phyloP scores from a whole-genome alignment of 2,888 invertebrate species.

The Margaritifera margaritifera region DNA sequence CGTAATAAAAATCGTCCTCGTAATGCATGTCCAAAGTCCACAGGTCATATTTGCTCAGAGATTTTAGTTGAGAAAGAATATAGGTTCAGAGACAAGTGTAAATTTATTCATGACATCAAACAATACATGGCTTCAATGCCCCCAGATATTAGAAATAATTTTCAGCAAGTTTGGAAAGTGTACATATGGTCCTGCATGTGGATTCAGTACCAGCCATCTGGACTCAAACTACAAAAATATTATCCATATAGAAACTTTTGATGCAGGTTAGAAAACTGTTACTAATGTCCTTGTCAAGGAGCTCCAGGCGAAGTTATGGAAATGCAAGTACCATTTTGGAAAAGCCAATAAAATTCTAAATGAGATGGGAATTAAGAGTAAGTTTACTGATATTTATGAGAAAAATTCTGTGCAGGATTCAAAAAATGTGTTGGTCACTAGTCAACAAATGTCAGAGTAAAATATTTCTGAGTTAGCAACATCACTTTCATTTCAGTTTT shows the following conservation, averaged over 20 bases:
- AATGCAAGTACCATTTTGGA: conserved; percentile 66
- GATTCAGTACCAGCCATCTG: conserved; percentile 86
- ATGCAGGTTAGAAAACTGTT: conserved; percentile 30
- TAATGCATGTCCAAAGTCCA: conserved; percentile 76
- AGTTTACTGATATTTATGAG: background rate
- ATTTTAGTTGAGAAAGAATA: conserved; percentile 77
- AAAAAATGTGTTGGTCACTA: too few relatives aligned
- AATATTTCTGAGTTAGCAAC: too few relatives aligned
- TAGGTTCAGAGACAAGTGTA: conserved; percentile 66
- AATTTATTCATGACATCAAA: conserved; percentile 76
- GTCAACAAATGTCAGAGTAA: too few relatives aligned
- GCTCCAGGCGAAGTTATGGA: conserved; percentile 63
- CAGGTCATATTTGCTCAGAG: conserved; percentile 81
- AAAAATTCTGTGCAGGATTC: too few relatives aligned
- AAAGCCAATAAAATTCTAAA: conserved; percentile 42
- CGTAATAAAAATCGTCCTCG: conserved; percentile 88
- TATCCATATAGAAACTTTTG: conserved; percentile 51
- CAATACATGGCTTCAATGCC: conserved; percentile 84
- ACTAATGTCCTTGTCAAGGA: conserved; percentile 61
- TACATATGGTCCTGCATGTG: conserved; percentile 86
- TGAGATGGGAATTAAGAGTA: conserved; percentile 13
- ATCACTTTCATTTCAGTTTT: too few relatives aligned
- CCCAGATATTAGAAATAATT: conserved; percentile 71
- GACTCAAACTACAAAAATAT: conserved; percentile 73
- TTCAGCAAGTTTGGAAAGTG: conserved; percentile 82